Percentiles rank a stretch among this genome's conserved stretches.
Evolutionary conservation across 2,888 invertebrate genomes (phyloP).

Genomic region (Apeira syringaria): DNA sequence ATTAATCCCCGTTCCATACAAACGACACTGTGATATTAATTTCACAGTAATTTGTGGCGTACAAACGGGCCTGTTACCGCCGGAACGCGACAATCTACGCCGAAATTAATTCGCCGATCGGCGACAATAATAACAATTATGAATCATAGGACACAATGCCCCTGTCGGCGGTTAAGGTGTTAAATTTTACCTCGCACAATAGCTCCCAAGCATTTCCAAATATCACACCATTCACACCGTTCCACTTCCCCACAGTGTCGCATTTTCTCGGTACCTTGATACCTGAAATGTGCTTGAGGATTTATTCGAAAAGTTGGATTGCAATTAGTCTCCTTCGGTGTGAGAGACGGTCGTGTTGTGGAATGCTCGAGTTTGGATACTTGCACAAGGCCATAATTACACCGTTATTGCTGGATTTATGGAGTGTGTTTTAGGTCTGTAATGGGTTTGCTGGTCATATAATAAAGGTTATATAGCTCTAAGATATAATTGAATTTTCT

Average conservation of each 20-base stretch:
- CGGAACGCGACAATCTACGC: slow-evolving; percentile 55
- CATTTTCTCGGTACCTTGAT: slow-evolving; percentile 20
- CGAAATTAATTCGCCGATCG: slow-evolving; percentile 74
- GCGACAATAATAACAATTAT: slow-evolving; percentile 71
- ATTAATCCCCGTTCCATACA: slow-evolving; percentile 44
- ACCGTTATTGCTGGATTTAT: slow-evolving; percentile 32
- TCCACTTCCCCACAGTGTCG: slow-evolving; percentile 35
- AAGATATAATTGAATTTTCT: too few relatives aligned
- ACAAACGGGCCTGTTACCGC: slow-evolving; percentile 52
- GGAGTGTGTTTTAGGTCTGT: slow-evolving; percentile 23
- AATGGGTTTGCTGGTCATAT: slow-evolving; percentile 17
- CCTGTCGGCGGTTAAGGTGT: slow-evolving; percentile 63
- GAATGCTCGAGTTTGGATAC: slow-evolving; percentile 28
- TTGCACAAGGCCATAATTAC: slow-evolving; percentile 31
- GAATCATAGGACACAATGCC: slow-evolving; percentile 72
- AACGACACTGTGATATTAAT: slow-evolving; percentile 58
- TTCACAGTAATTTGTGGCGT: slow-evolving; percentile 51
- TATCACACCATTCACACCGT: slow-evolving; percentile 40
- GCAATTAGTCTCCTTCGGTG: slow-evolving; percentile 66
- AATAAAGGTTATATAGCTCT: too few relatives aligned
- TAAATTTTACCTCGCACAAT: slow-evolving; percentile 63
- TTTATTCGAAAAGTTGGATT: slow-evolving; percentile 73
- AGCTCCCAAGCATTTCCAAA: slow-evolving; percentile 47
- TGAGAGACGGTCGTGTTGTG: slow-evolving; percentile 29
- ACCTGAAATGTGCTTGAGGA: slow-evolving; percentile 49